Conservation (phyloP, 2,113 vertebrate genomes). For the Procavia capensis region DNA sequence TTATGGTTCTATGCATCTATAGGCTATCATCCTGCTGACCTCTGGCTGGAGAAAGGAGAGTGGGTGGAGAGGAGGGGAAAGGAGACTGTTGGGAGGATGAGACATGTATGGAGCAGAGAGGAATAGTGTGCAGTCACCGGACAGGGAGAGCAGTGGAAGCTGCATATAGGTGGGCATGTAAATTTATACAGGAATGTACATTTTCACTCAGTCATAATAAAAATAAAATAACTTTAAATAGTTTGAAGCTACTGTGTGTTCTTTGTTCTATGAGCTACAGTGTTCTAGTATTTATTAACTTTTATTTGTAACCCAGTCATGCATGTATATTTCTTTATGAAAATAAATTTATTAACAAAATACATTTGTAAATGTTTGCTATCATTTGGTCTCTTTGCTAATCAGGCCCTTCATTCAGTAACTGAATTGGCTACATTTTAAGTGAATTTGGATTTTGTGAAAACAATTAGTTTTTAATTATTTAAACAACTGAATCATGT, state of each 20-base stretch:
- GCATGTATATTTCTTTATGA: not conserved
- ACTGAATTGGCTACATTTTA: not conserved
- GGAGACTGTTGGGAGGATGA: no score
- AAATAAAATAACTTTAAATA: conserved; percentile 43
- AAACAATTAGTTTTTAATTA: not conserved
- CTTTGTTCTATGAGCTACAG: not conserved
- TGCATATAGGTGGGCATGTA: no score
- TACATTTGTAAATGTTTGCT: not conserved
- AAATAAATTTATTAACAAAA: not conserved
- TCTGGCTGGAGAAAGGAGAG: no score
- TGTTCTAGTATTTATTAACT: not conserved
- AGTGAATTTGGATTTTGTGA: not conserved
- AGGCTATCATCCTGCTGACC: no score
- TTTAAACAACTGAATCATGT: not conserved
- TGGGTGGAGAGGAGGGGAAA: no score
- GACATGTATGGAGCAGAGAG: no score
- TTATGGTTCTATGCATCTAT: no score
- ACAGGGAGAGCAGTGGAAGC: no score
- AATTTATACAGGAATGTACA: no score
- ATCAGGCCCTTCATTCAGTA: not conserved
- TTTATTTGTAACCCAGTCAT: not conserved
- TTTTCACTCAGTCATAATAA: no score
- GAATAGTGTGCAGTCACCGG: no score
- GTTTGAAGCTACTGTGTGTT: not conserved
- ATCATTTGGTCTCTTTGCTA: not conserved